Conservation (phyloP, 2,113 vertebrate genomes). For the Canis aureus region DNA sequence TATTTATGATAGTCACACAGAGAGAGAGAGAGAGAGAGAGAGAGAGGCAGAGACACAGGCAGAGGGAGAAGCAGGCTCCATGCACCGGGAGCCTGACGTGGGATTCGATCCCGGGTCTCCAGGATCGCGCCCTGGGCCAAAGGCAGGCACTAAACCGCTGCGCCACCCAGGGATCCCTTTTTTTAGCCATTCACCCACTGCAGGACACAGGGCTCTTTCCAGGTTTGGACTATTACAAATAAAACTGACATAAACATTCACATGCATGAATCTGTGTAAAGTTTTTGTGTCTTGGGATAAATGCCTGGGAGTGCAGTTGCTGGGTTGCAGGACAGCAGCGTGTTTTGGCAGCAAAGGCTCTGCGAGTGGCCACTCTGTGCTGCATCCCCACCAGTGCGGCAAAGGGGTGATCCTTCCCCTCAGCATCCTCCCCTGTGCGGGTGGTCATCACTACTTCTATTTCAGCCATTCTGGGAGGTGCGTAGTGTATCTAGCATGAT, state of each 20-base stretch:
- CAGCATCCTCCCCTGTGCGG: background rate
- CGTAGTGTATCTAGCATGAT: background rate
- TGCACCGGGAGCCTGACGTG: too few species aligned
- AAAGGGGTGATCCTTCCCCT: accelerated
- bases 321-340: background rate
- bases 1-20: too few species aligned
- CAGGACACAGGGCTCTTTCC: background rate
- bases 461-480: background rate
- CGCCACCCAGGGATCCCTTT: too few species aligned
- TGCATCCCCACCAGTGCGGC: background rate
- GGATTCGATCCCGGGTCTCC: too few species aligned
- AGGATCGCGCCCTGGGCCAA: too few species aligned
- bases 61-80: too few species aligned
- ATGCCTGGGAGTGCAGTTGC: background rate
- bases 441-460: background rate
- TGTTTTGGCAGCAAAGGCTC: accelerated
- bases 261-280: accelerated
- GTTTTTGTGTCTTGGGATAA: background rate
- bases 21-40: too few species aligned
- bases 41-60: too few species aligned
- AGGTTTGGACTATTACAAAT: background rate
- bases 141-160: too few species aligned
- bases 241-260: background rate
- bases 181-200: background rate
- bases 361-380: background rate